Evolutionary conservation across 2,113 vertebrate species (phyloP).

Genomic region (Tetrax tetrax): DNA sequence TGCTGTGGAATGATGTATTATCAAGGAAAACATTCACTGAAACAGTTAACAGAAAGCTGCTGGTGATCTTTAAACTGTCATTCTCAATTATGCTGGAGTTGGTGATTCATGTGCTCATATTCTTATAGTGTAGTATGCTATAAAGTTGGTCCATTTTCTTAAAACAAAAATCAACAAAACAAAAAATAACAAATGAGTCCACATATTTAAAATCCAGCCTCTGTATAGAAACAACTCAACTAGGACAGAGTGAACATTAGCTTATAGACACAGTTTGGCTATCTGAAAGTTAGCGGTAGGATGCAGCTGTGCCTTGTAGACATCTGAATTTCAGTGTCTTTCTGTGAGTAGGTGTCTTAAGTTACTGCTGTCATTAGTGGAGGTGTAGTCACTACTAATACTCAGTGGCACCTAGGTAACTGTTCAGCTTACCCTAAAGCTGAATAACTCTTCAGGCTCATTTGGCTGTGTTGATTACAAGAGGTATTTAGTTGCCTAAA

Average conservation of each 20-base stretch:
- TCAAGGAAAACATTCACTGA: neutral
- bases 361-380: neutral
- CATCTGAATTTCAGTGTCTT: neutral
- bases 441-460: neutral
- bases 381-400: neutral
- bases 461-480: neutral
- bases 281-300: neutral
- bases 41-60: neutral
- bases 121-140: neutral
- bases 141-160: neutral
- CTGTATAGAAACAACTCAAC: neutral
- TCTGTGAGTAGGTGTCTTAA: neutral
- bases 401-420: neutral
- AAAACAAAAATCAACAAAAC: neutral
- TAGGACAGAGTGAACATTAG: neutral
- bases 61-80: neutral
- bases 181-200: neutral
- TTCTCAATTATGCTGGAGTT: neutral
- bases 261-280: neutral
- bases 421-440: neutral
- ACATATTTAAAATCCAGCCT: neutral
- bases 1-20: neutral
- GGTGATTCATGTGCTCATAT: neutral
- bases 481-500: neutral
- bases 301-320: neutral